These are phyloP conservation scores for Apis mellifera DNA, from an alignment of 1,140 invertebrate species.

Conservation along the genomic window DNA sequence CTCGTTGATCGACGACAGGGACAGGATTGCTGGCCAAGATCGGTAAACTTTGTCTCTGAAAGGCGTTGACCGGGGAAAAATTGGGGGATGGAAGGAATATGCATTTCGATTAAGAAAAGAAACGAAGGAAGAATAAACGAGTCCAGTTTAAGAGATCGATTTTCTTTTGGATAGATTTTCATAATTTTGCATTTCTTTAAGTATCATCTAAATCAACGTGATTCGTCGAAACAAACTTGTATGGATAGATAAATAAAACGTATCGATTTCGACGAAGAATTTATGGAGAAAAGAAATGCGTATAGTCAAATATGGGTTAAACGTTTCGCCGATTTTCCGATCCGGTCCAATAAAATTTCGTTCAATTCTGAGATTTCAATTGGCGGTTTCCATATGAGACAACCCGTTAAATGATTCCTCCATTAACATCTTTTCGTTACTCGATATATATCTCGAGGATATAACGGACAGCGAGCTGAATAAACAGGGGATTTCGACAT, in stretches of 20 bases:
- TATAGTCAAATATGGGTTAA: background rate
- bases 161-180: background rate
- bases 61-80: background rate
- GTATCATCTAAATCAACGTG: background rate
- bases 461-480: background rate
- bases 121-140: background rate
- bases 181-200: too few relatives aligned
- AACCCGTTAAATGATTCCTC: background rate
- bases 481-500: background rate
- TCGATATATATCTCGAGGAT: background rate
- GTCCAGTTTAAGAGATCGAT: background rate
- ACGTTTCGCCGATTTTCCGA: too few relatives aligned
- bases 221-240: too few relatives aligned
- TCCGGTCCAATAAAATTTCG: background rate
- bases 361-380: background rate
- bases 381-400: background rate
- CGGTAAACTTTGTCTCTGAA: background rate
- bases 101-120: background rate
- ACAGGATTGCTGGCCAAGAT: constrained; percentile 14
- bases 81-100: background rate
- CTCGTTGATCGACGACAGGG: constrained; percentile 34
- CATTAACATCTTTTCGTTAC: background rate
- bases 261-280: background rate
- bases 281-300: too few relatives aligned
- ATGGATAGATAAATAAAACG: too few relatives aligned